phyloP scores from a whole-genome alignment of 2,888 invertebrate species.

The Calliphora vomitoria region DNA sequence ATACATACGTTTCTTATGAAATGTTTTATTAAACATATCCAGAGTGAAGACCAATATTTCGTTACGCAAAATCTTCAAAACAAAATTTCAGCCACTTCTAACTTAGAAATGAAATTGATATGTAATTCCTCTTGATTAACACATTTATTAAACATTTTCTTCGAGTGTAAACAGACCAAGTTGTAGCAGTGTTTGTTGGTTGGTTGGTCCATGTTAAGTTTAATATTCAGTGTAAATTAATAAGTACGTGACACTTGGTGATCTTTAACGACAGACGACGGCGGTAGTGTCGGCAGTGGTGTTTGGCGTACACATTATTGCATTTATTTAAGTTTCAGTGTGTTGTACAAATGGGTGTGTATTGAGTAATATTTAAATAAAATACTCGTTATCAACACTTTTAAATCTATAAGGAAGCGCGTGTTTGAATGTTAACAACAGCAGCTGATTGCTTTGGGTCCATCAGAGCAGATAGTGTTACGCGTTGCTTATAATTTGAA shows the following conservation, averaged over 20 bases:
- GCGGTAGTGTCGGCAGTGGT: constrained; percentile 31
- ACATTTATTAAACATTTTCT: neutral
- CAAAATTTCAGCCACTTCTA: too few species aligned
- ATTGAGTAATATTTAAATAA: constrained; percentile 69
- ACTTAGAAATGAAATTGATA: too few species aligned
- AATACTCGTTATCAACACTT: constrained; percentile 62
- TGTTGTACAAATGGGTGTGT: constrained; percentile 61
- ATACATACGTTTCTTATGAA: too few species aligned
- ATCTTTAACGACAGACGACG: constrained; percentile 63
- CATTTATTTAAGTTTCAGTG: constrained; percentile 19
- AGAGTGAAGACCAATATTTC: too few species aligned
- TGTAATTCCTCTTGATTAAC: too few species aligned
- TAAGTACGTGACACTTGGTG: constrained; percentile 73
- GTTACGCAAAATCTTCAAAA: too few species aligned
- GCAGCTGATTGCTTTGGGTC: constrained; percentile 69
- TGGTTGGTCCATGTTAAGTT: constrained; percentile 42
- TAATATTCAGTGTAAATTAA: constrained; percentile 71
- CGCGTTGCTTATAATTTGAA: constrained; percentile 49
- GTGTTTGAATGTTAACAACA: constrained; percentile 72
- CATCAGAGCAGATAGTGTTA: constrained; percentile 61
- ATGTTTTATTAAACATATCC: too few species aligned
- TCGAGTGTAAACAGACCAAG: constrained; percentile 42
- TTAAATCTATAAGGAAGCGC: constrained; percentile 71
- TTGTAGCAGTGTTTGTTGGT: neutral
- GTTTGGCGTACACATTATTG: neutral